Evolutionary conservation across 2,888 invertebrate species (phyloP).

Genomic region (Julus scandinavius): DNA sequence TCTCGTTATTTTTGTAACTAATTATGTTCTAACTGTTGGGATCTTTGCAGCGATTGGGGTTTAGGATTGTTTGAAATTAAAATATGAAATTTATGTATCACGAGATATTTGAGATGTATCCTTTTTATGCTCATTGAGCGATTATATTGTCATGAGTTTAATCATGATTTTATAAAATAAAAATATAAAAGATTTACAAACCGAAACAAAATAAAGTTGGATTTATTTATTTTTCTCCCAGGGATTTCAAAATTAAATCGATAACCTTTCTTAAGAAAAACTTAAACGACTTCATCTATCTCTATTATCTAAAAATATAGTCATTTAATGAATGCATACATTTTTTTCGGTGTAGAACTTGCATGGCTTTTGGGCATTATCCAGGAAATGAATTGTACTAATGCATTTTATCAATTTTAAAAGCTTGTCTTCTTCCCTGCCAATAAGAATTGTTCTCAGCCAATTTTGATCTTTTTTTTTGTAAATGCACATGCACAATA

Average conservation of each 20-base stretch:
- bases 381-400: background rate
- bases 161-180: background rate
- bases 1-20: too few relatives aligned
- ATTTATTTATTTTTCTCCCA: background rate
- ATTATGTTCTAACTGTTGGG: too few relatives aligned
- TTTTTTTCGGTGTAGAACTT: background rate
- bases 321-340: background rate
- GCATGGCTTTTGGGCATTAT: background rate
- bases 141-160: too few relatives aligned
- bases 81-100: too few relatives aligned
- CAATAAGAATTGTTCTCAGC: background rate
- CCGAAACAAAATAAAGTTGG: background rate
- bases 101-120: too few relatives aligned
- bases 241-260: background rate
- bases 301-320: background rate
- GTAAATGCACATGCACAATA: background rate
- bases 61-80: too few relatives aligned
- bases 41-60: too few relatives aligned
- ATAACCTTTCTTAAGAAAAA: background rate
- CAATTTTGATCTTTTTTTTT: background rate
- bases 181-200: background rate
- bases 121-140: too few relatives aligned
- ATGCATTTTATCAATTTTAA: slow-evolving; percentile 5
- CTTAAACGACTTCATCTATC: background rate
- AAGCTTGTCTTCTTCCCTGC: background rate